phyloP scores from a whole-genome alignment of 2,888 invertebrate species.

The Brassicogethes aeneus region DNA sequence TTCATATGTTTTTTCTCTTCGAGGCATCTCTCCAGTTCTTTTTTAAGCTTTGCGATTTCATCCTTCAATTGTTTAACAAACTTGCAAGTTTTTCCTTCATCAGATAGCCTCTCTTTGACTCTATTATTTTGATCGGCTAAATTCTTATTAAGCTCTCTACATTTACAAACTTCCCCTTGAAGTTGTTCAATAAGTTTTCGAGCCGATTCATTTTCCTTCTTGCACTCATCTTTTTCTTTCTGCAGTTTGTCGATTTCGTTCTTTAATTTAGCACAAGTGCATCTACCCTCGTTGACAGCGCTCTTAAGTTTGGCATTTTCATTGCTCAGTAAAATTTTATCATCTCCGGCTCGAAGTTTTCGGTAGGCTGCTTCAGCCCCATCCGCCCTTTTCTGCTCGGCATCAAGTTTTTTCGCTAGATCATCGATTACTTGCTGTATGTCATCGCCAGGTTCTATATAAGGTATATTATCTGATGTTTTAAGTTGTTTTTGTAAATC shows the following conservation, averaged over 20 bases:
- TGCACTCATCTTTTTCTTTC: slow-evolving; percentile 7
- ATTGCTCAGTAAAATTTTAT: slow-evolving; percentile 19
- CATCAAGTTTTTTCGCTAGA: slow-evolving; percentile 23
- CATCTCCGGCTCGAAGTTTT: slow-evolving; percentile 20
- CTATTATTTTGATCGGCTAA: too few species aligned
- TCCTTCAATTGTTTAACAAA: slow-evolving; percentile 9
- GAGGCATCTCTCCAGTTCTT: slow-evolving; percentile 5
- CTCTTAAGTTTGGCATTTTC: slow-evolving; percentile 19
- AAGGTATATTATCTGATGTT: slow-evolving; percentile 13
- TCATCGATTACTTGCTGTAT: slow-evolving; percentile 19
- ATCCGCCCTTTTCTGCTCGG: slow-evolving; percentile 21
- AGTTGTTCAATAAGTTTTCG: slow-evolving; percentile 1
- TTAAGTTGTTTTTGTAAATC: slow-evolving; percentile 27
- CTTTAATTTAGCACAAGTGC: slow-evolving; percentile 9
- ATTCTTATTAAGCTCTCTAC: too few species aligned
- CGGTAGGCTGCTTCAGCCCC: slow-evolving; percentile 20
- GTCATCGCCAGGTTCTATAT: slow-evolving; percentile 14
- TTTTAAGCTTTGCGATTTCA: slow-evolving; percentile 13
- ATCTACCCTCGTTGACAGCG: too few species aligned
- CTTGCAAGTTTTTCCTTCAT: too few species aligned
- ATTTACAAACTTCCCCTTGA: slow-evolving; percentile 3
- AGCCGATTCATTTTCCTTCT: neutral
- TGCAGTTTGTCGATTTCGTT: slow-evolving; percentile 13
- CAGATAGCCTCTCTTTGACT: too few species aligned
- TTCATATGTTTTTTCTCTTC: too few species aligned